These are phyloP conservation scores for Pegoplata infirma DNA, from an alignment of 2,888 invertebrate genomes.

Conservation along the genomic window DNA sequence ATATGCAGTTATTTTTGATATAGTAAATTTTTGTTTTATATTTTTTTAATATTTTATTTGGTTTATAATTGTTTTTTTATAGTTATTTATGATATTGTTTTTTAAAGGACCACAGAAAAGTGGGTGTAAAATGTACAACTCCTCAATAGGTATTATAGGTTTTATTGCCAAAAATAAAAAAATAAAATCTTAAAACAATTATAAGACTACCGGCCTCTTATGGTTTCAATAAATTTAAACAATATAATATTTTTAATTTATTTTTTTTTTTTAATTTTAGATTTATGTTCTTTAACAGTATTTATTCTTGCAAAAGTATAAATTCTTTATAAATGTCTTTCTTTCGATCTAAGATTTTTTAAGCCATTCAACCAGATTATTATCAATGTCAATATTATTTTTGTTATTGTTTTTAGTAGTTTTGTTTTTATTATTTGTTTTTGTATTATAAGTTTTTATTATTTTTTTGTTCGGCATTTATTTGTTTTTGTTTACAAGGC, in stretches of 20 bases:
- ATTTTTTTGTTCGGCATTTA: slow-evolving; percentile 9
- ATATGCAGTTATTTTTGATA: not conserved
- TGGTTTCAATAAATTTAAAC: too few relatives aligned
- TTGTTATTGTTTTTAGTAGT: slow-evolving; percentile 4
- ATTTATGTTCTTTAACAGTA: too few relatives aligned
- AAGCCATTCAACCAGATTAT: slow-evolving; percentile 26
- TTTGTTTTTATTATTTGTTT: slow-evolving; percentile 23
- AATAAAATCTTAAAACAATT: too few relatives aligned
- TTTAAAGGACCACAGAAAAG: too few relatives aligned
- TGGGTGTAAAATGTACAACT: too few relatives aligned
- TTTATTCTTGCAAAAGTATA: not conserved
- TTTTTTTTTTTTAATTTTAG: too few relatives aligned
- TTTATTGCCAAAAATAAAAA: not conserved
- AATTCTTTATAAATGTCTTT: not conserved
- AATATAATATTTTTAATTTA: too few relatives aligned
- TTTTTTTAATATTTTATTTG: not conserved
- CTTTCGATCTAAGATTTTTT: slow-evolving; percentile 11
- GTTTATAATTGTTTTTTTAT: too few relatives aligned
- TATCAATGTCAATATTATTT: slow-evolving; percentile 17
- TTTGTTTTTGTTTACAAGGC: slow-evolving; percentile 31
- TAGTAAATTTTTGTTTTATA: not conserved
- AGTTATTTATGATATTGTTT: too few relatives aligned
- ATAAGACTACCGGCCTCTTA: too few relatives aligned
- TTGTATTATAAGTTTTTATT: not conserved
- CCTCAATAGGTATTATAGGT: not conserved